A percentile compares a stretch with the other conserved stretches of the same genome.
Evolutionary conservation across 37 sponge, comb jelly and placozoan genomes (phyloP).

Genomic region (Halisarca cf. caerulea): DNA sequence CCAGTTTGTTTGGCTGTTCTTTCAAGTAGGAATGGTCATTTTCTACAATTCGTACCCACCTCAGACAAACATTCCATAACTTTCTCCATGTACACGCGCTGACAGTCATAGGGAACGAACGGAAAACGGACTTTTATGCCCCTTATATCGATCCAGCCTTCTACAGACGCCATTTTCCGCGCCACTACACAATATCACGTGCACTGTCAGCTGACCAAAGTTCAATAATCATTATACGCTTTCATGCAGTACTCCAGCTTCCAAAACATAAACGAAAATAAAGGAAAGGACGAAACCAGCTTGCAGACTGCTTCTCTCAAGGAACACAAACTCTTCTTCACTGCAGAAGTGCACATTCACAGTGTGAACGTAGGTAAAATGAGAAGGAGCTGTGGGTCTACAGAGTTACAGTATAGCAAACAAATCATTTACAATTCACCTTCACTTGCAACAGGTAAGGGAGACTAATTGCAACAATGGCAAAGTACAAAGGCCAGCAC

Average conservation of each 20-base stretch:
- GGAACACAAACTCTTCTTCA: not conserved
- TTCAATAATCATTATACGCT: too few species aligned
- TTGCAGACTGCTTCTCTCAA: not conserved
- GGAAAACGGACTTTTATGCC: slow-evolving; percentile 81
- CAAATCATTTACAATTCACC: too few species aligned
- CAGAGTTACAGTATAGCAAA: too few species aligned
- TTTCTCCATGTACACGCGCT: slow-evolving; percentile 88
- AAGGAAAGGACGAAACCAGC: not conserved
- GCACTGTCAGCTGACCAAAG: not conserved
- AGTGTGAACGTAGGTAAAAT: not conserved
- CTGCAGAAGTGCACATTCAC: too few species aligned
- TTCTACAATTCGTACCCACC: slow-evolving; percentile 25
- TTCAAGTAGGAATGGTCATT: too few species aligned
- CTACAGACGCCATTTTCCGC: not conserved
- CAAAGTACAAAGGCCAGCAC: too few species aligned
- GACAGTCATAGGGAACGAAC: slow-evolving; percentile 85
- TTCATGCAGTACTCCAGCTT: not conserved
- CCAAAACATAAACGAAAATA: not conserved
- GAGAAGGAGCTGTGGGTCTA: too few species aligned
- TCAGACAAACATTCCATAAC: slow-evolving; percentile 77
- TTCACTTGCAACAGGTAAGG: too few species aligned
- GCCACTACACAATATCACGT: not conserved
- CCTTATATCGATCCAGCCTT: slow-evolving; percentile 39
- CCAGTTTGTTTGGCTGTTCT: too few species aligned
- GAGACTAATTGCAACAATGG: too few species aligned